Evolutionary conservation across 1,140 invertebrate genomes (phyloP).

Genomic region (Plutomurus gul): DNA sequence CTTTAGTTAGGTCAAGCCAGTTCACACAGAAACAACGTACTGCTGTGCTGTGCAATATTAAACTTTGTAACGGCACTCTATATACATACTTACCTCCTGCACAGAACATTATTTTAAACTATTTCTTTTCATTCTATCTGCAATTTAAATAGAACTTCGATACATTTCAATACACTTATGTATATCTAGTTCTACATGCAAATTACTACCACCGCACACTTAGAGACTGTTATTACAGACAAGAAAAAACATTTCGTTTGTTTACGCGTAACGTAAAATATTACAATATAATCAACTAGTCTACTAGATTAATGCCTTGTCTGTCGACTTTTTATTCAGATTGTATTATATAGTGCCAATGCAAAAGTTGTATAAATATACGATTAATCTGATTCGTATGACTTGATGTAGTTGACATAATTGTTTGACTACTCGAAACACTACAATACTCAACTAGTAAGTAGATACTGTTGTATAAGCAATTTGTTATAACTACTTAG

Average conservation of each 20-base stretch:
- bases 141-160: neutral
- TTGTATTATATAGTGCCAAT: neutral
- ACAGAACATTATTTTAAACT: too few species aligned
- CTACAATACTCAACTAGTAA: too few species aligned
- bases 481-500: too few species aligned
- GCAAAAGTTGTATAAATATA: too few species aligned
- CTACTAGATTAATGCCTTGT: neutral
- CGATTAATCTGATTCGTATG: too few species aligned
- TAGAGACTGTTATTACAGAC: neutral
- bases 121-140: too few species aligned
- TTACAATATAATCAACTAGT: too few species aligned
- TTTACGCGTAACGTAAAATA: constrained; percentile 24
- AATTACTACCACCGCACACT: neutral
- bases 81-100: neutral
- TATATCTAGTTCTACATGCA: too few species aligned
- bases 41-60: neutral
- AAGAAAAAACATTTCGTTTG: neutral
- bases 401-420: too few species aligned
- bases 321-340: neutral
- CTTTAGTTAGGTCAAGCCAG: neutral
- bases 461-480: too few species aligned
- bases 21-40: constrained; percentile 11
- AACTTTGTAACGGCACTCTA: neutral
- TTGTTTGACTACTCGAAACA: too few species aligned
- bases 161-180: too few species aligned